Percentiles rank a stretch among this genome's conserved stretches.
phyloP scores from a whole-genome alignment of 2,113 vertebrate genomes.

The Macrotis lagotis region DNA sequence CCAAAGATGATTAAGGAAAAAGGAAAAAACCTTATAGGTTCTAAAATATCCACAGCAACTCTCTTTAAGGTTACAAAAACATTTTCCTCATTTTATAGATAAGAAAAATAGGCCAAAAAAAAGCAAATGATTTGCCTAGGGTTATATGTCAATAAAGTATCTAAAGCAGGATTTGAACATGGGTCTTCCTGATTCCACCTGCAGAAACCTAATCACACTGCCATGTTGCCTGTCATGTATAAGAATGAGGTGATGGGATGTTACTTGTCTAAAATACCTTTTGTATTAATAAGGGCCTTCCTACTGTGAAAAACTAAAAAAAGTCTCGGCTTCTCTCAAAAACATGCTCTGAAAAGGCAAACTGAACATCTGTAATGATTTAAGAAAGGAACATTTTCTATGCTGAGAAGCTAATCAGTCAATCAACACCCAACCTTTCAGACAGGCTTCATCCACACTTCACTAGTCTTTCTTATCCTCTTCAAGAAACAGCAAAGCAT shows the following conservation, averaged over 20 bases:
- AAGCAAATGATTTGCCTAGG: background rate
- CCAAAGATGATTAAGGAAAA: background rate
- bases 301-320: constrained; percentile 58
- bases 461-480: constrained; percentile 76
- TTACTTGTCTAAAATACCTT: constrained; percentile 28
- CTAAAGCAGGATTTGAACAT: background rate
- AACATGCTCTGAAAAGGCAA: constrained; percentile 62
- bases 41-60: background rate
- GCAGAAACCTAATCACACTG: background rate
- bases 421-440: constrained; percentile 80
- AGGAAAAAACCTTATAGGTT: background rate
- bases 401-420: constrained; percentile 84
- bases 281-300: constrained; percentile 45
- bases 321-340: constrained; percentile 53
- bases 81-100: background rate
- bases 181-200: background rate
- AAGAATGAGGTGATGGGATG: background rate
- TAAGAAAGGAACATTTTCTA: constrained; percentile 72
- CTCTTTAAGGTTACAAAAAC: background rate
- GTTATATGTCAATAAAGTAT: background rate
- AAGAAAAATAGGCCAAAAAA: background rate
- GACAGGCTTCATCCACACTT: constrained; percentile 67
- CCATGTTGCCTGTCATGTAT: background rate
- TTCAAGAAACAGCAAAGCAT: constrained; percentile 75
- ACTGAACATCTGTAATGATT: constrained; percentile 77